Evolutionary conservation across 2,888 invertebrate species (phyloP).

Genomic region (Cinara cedri): DNA sequence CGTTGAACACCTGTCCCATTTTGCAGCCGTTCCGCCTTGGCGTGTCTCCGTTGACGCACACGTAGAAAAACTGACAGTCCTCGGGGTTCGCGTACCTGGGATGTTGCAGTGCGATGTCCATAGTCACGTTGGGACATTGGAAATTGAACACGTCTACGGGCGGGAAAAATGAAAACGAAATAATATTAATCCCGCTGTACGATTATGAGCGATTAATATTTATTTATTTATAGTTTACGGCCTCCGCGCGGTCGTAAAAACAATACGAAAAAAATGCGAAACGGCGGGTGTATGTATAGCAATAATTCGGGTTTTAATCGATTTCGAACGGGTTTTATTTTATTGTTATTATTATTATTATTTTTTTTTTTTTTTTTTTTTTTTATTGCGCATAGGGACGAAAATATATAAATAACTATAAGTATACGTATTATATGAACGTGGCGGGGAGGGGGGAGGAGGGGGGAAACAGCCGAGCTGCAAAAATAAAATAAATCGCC

Average conservation of each 20-base stretch:
- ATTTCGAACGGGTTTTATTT: constrained; percentile 16
- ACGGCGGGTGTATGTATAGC: too few relatives aligned
- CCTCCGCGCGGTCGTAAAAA: background rate
- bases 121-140: constrained; percentile 79
- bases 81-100: constrained; percentile 86
- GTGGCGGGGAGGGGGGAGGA: too few relatives aligned
- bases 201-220: background rate
- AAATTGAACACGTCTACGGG: constrained; percentile 79
- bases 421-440: too few relatives aligned
- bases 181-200: background rate
- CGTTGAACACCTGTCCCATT: constrained; percentile 87
- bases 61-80: constrained; percentile 90
- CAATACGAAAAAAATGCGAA: too few relatives aligned
- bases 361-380: background rate
- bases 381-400: background rate
- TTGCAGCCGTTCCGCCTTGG: constrained; percentile 87
- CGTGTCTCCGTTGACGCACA: constrained; percentile 85
- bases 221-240: background rate
- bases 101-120: constrained; percentile 75
- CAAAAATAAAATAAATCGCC: constrained; percentile 51
- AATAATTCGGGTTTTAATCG: background rate
- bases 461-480: constrained; percentile 36
- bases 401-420: constrained; percentile 38
- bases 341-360: too few relatives aligned
- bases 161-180: background rate